A percentile compares a stretch with the other conserved stretches of the same genome.
Evolutionary conservation across 1,140 invertebrate species (phyloP).

Genomic region (Panonychus citri): DNA sequence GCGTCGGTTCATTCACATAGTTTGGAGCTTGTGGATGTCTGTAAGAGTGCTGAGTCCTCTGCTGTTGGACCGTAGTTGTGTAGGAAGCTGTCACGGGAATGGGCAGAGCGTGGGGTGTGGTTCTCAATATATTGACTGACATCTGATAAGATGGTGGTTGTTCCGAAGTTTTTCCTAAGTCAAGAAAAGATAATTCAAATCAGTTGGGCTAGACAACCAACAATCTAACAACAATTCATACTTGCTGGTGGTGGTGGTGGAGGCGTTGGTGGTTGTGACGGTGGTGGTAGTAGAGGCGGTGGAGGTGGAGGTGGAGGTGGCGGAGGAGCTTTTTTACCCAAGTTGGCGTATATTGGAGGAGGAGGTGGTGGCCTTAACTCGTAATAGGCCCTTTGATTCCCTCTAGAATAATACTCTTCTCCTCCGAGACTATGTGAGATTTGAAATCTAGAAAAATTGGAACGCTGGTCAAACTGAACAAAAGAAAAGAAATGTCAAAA

Average conservation of each 20-base stretch:
- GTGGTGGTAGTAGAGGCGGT: background rate
- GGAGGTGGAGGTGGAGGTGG: too few relatives aligned
- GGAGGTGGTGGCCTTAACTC: background rate
- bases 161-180: too few relatives aligned
- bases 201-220: too few relatives aligned
- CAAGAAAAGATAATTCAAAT: too few relatives aligned
- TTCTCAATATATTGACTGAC: background rate
- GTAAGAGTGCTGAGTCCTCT: background rate
- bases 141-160: background rate
- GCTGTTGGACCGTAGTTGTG: background rate
- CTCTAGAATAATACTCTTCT: too few relatives aligned
- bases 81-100: background rate
- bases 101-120: background rate
- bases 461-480: background rate
- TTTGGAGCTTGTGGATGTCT: background rate
- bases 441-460: background rate
- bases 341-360: slow-evolving; percentile 1
- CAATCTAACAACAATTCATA: too few relatives aligned
- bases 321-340: background rate
- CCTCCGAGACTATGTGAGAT: too few relatives aligned
- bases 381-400: background rate
- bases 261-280: too few relatives aligned
- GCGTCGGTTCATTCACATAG: background rate
- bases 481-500: too few relatives aligned
- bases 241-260: too few relatives aligned